Base-by-base conservation (phyloP, 2,888 invertebrate genomes). In the Drosophila pseudotakahashii region DNA sequence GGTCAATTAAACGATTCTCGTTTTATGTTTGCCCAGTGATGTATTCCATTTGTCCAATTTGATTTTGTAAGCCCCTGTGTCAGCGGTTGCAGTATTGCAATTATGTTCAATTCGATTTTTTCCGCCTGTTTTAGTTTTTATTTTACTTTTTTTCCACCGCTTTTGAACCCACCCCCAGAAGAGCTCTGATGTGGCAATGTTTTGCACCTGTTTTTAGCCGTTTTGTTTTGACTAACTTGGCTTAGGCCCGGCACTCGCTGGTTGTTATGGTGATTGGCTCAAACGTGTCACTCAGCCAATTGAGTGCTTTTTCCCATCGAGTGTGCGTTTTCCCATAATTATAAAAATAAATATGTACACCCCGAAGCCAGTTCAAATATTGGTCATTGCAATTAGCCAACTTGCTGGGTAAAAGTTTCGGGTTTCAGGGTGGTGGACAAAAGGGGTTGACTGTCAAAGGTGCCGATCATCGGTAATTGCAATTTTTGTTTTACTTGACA, bases 251-350 rank as follows among this genome's bases (percentile, higher is more conserved):
- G 47, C 57, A 58, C 61, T 51, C 42, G 60, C 45, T 42, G 64
- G 83, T 84, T 84, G 83, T 88, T 84, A 84, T 84, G 83, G 83
- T 76, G 73, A 88, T 88, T 50, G 66, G 47, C 84, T 76, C 78
- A 78, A 68, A 63, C 36, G 7, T 26, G 71, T 61, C 50, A 58
- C 69, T 73, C 67, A 16, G 30, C 19, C 34, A 34, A 44, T 67
- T n/a, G 44, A 52, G 60, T 71, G 53, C 7, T 68, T 66, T 52
- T 52, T 7, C 47, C 23, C 32, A 6, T 64, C 73, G 84, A 81
- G 74, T 88, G 79, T 39, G 57, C 71, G 52, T 48, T 57, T 48
- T 59, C 50, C 50, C 74, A 81, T 88, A 79, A 88, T 79, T 85
- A 71, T 67, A 73, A 60, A 71, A 60, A 68, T 57, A 71, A 74